These are phyloP conservation scores for Elaeidobius kamerunicus DNA, from an alignment of 2,888 invertebrate genomes.

Conservation along the genomic window DNA sequence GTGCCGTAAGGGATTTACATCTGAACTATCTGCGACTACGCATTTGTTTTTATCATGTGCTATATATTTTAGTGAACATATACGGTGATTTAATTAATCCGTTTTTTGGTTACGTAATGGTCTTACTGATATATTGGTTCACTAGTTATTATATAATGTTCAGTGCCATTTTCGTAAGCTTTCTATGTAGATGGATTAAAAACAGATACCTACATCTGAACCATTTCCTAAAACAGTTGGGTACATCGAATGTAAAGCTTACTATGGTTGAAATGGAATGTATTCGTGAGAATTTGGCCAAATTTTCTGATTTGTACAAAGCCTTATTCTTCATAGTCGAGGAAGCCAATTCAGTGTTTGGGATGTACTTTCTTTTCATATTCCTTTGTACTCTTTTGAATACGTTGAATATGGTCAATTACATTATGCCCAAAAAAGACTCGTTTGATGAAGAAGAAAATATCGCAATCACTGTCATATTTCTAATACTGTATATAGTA, in stretches of 20 bases:
- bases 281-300: constrained; percentile 16
- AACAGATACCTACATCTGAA: constrained; percentile 25
- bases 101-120: constrained; percentile 8
- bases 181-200: constrained; percentile 20
- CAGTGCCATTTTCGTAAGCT: constrained; percentile 14
- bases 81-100: constrained; percentile 13
- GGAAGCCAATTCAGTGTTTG: constrained; percentile 28
- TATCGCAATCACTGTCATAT: constrained; percentile 11
- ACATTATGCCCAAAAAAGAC: constrained; percentile 20
- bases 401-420: constrained; percentile 28
- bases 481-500: constrained; percentile 15
- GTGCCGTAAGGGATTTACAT: constrained; percentile 1
- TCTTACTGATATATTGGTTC: constrained; percentile 25
- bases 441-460: background rate
- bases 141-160: constrained; percentile 28
- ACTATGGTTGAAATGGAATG: constrained; percentile 10
- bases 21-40: background rate
- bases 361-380: constrained; percentile 28
- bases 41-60: constrained; percentile 14
- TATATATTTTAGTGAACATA: constrained; percentile 13
- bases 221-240: constrained; percentile 1
- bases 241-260: background rate
- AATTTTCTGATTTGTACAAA: constrained; percentile 25
- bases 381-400: constrained; percentile 28
- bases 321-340: constrained; percentile 26